These are phyloP conservation scores for Nemotelus nigrinus DNA, from an alignment of 2,888 invertebrate species.

Conservation along the genomic window DNA sequence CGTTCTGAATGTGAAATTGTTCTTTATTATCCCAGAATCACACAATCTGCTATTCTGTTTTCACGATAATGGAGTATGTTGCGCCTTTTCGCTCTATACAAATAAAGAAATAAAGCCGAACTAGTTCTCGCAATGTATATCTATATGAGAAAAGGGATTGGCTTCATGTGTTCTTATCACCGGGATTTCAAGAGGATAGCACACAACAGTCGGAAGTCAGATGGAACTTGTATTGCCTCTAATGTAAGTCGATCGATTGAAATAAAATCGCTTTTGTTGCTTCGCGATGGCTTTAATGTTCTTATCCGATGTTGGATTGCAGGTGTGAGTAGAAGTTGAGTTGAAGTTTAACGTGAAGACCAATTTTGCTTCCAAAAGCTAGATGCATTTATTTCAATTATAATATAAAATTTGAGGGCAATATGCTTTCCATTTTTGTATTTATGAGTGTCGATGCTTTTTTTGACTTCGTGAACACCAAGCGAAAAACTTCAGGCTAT, in stretches of 20 bases:
- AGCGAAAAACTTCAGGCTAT: too few species aligned
- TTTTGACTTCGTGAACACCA: too few species aligned
- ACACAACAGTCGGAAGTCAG: neutral
- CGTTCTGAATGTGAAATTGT: neutral
- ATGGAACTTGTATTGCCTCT: neutral
- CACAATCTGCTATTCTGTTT: constrained; percentile 7
- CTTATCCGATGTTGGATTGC: constrained; percentile 19
- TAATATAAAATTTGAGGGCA: too few species aligned
- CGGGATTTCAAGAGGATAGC: constrained; percentile 7
- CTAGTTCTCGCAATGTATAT: constrained; percentile 7
- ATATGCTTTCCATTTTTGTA: too few species aligned
- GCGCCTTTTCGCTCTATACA: neutral
- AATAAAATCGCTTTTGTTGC: constrained; percentile 23
- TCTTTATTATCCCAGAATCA: constrained; percentile 32
- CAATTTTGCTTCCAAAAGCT: too few species aligned
- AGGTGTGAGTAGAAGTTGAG: too few species aligned
- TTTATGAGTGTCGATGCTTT: too few species aligned
- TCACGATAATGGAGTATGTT: neutral
- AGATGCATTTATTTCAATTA: too few species aligned
- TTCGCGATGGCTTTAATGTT: neutral
- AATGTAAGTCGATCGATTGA: neutral
- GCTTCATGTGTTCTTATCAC: constrained; percentile 23
- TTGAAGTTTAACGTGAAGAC: too few species aligned
- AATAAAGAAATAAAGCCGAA: neutral
- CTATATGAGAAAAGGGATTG: constrained; percentile 27